Evolutionary conservation across 2,888 invertebrate genomes (phyloP).

Genomic region (Caenorhabditis angaria): DNA sequence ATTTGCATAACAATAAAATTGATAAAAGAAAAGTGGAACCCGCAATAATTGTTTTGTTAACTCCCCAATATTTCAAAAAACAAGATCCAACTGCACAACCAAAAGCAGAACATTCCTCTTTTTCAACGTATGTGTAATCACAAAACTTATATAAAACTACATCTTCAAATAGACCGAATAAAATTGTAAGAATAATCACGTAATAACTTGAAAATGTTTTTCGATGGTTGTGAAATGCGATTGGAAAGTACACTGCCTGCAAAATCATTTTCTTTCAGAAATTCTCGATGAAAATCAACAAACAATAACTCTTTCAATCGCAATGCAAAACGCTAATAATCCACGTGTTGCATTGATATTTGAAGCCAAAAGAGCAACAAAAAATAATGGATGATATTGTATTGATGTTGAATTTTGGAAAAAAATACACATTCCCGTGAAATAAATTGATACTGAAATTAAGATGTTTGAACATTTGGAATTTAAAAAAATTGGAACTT

Average conservation of each 20-base stretch:
- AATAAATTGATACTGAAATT: background rate
- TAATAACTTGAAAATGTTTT: background rate
- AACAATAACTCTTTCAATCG: background rate
- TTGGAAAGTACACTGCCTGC: background rate
- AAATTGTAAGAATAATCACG: background rate
- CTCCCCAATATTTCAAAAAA: background rate
- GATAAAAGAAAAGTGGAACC: background rate
- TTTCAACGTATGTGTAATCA: background rate
- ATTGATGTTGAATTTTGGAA: background rate
- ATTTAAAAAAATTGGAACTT: no score
- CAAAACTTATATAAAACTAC: background rate
- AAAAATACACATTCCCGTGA: background rate
- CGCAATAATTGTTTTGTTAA: background rate
- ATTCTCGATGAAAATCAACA: background rate
- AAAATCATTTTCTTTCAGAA: background rate
- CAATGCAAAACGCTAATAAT: background rate
- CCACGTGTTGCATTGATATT: background rate
- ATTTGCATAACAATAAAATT: background rate
- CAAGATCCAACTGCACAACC: background rate
- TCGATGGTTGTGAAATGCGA: background rate
- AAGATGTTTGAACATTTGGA: background rate
- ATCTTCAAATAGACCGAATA: background rate
- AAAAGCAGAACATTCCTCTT: background rate
- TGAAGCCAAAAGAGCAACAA: background rate
- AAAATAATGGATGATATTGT: background rate